A percentile compares a stretch with the other conserved stretches of the same genome.
These are phyloP conservation scores for Balearica regulorum DNA, from an alignment of 2,797 vertebrate species.

Conservation along the genomic window DNA sequence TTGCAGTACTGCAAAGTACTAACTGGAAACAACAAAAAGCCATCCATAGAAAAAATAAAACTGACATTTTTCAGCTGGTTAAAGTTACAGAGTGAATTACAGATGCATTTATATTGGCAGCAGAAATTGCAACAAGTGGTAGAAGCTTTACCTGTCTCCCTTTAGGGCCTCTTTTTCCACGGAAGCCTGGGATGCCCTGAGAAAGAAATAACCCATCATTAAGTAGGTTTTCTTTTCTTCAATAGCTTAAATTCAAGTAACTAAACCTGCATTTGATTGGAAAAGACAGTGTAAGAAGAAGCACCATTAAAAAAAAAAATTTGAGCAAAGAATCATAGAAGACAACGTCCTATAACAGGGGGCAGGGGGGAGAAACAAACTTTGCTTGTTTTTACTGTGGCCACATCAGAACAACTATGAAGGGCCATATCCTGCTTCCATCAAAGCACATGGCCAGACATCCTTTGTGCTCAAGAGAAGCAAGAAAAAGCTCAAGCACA, in stretches of 20 bases:
- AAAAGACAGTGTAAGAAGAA: background rate
- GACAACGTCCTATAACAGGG: background rate
- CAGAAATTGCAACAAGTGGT: background rate
- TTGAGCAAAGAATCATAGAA: background rate
- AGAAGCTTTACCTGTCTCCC: conserved; percentile 85
- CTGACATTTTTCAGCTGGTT: background rate
- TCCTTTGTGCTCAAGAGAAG: background rate
- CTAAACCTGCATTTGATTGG: background rate
- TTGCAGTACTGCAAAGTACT: background rate
- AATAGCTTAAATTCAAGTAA: background rate
- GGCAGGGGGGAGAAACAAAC: background rate
- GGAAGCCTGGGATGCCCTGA: conserved; percentile 86
- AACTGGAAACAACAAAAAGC: background rate
- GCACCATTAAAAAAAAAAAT: background rate
- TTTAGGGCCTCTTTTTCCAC: conserved; percentile 88
- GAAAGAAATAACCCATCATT: background rate
- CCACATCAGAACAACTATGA: background rate
- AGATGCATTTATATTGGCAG: background rate
- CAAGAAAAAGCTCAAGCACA: background rate
- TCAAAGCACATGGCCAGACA: background rate
- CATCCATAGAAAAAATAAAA: background rate
- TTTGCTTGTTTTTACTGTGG: background rate
- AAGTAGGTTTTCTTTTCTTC: background rate
- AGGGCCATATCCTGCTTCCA: background rate
- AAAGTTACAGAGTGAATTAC: background rate